Conservation (phyloP, 2,113 vertebrate species). For the Procapra przewalskii region DNA sequence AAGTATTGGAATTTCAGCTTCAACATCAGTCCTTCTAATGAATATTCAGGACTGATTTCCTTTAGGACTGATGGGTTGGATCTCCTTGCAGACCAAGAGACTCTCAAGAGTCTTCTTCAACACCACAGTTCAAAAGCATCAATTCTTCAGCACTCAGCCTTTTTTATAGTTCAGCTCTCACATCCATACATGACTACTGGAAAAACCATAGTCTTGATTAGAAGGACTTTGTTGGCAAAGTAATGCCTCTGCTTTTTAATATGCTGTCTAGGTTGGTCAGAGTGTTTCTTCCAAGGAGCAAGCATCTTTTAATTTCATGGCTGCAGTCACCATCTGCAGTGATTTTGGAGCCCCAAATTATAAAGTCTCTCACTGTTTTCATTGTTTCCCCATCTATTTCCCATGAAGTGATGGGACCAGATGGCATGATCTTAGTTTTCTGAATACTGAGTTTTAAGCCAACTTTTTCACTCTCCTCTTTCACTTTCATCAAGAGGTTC, state of each 20-base stretch:
- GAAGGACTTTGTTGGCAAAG: not conserved
- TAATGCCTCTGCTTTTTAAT: not conserved
- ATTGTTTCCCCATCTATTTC: not conserved
- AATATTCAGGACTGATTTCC: not conserved
- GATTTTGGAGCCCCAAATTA: not conserved
- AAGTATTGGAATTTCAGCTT: not conserved
- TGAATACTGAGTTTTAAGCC: not conserved
- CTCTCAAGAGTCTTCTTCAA: not conserved
- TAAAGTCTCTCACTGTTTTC: not conserved
- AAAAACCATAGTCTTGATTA: not conserved
- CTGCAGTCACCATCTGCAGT: not conserved
- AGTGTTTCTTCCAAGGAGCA: not conserved
- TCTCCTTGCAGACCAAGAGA: not conserved
- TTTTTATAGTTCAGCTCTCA: not conserved
- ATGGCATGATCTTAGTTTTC: not conserved
- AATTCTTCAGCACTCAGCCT: not conserved
- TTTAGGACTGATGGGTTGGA: not conserved
- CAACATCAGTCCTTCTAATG: not conserved
- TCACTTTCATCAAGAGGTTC: not conserved
- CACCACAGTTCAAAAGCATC: not conserved
- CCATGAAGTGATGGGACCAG: not conserved
- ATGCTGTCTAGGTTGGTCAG: not conserved
- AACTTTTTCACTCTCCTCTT: not conserved
- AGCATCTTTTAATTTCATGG: not conserved
- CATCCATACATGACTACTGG: not conserved